phyloP scores from a whole-genome alignment of 2,888 invertebrate genomes.

The Drosophila monieri region DNA sequence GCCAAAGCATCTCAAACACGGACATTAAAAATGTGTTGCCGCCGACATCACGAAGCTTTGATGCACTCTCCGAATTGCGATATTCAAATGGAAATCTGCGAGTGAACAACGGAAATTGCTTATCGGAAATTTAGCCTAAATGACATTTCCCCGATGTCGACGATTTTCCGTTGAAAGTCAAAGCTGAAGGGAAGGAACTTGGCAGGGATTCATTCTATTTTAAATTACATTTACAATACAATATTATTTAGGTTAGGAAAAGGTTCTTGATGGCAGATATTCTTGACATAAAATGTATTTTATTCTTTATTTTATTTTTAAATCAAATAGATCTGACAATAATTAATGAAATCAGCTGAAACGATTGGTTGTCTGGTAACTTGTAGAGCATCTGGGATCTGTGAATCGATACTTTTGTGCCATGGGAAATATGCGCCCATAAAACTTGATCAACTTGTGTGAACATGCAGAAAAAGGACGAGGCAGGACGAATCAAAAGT shows the following conservation, averaged over 20 bases:
- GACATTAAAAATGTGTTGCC: constrained; percentile 43
- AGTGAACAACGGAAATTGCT: constrained; percentile 22
- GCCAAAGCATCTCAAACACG: constrained; percentile 47
- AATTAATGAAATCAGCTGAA: neutral
- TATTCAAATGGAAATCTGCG: constrained; percentile 30
- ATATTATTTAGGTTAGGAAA: neutral
- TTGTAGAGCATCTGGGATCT: neutral
- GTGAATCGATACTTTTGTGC: neutral
- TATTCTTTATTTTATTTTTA: no score
- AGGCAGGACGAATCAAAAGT: neutral
- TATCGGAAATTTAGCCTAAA: constrained; percentile 14
- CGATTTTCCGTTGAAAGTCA: neutral
- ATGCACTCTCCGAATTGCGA: constrained; percentile 27
- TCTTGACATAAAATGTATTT: no score
- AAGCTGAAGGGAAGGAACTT: neutral
- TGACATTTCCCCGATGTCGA: constrained; percentile 8
- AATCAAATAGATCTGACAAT: no score
- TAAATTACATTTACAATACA: neutral
- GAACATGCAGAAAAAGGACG: constrained; percentile 27
- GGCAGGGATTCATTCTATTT: neutral
- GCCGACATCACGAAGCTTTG: constrained; percentile 12
- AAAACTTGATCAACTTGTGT: constrained; percentile 32
- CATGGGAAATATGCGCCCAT: constrained; percentile 36
- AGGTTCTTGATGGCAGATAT: neutral
- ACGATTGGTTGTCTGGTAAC: neutral